Evolutionary conservation across 2,888 invertebrate genomes (phyloP).

Genomic region (Drosophila pegasa): DNA sequence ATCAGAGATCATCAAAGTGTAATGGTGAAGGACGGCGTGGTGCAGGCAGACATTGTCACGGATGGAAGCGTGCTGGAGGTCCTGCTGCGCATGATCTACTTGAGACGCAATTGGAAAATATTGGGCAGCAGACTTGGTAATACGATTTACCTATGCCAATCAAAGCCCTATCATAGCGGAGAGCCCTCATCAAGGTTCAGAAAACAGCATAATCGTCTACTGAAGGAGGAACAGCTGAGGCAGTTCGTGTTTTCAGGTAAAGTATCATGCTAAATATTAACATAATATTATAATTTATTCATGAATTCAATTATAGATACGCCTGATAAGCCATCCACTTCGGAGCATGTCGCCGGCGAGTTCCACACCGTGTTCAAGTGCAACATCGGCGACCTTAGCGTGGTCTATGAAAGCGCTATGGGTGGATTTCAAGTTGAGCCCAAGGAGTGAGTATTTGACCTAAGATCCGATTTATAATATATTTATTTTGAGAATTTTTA

Average conservation of each 20-base stretch:
- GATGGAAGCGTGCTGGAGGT: neutral
- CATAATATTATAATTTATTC: neutral
- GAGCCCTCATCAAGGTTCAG: neutral
- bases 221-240: neutral
- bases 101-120: slow-evolving; percentile 1
- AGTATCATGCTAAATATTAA: neutral
- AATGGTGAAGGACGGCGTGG: neutral
- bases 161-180: neutral
- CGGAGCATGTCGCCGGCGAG: neutral
- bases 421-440: neutral
- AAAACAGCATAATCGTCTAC: neutral
- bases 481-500: too few species aligned
- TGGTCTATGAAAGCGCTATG: slow-evolving; percentile 2
- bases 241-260: neutral
- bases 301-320: neutral
- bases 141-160: slow-evolving; percentile 2
- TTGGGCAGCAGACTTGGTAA: slow-evolving; percentile 1
- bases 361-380: neutral
- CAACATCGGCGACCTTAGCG: neutral
- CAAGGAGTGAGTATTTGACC: neutral
- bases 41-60: slow-evolving; percentile 6
- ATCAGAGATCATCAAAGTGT: neutral
- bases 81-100: neutral
- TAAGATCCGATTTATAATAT: fast-evolving
- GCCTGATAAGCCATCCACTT: neutral